These are phyloP conservation scores for Phaonia tiefii DNA, from an alignment of 2,888 invertebrate genomes.

Conservation along the genomic window DNA sequence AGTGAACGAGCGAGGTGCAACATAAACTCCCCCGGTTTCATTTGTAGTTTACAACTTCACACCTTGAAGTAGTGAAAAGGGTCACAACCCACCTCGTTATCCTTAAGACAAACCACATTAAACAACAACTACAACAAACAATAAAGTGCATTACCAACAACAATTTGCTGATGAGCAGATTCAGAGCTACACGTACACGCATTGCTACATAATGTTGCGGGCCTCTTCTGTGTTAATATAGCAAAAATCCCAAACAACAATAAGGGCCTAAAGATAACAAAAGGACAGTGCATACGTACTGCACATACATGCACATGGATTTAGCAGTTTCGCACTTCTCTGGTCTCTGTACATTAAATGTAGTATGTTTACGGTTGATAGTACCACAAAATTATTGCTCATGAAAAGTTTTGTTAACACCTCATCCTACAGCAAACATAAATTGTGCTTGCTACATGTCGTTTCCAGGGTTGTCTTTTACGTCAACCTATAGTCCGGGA, in stretches of 20 bases:
- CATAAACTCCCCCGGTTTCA: slow-evolving; percentile 62
- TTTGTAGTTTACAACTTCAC: slow-evolving; percentile 62
- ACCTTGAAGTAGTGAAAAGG: slow-evolving; percentile 64
- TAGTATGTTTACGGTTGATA: slow-evolving; percentile 57
- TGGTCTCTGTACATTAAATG: slow-evolving; percentile 48
- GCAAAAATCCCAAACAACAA: slow-evolving; percentile 38
- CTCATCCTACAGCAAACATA: slow-evolving; percentile 68
- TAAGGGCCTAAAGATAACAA: slow-evolving; percentile 57
- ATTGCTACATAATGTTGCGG: not conserved
- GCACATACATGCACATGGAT: too few species aligned
- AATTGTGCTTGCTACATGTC: slow-evolving; percentile 58
- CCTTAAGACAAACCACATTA: slow-evolving; percentile 54
- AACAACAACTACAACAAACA: slow-evolving; percentile 14
- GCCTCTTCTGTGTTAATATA: slow-evolving; percentile 18
- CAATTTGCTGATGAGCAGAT: slow-evolving; percentile 8
- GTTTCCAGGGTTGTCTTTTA: slow-evolving; percentile 22
- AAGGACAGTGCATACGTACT: slow-evolving; percentile 52
- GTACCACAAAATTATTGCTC: slow-evolving; percentile 73
- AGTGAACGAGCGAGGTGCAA: slow-evolving; percentile 40
- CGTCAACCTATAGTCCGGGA: too few species aligned
- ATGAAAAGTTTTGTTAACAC: slow-evolving; percentile 73
- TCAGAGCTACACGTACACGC: not conserved
- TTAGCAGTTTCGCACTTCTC: slow-evolving; percentile 53
- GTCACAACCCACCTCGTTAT: slow-evolving; percentile 65
- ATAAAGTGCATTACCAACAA: not conserved